phyloP scores from a whole-genome alignment of 92 coral and sea anemone species.

The Bergia puertoricense region DNA sequence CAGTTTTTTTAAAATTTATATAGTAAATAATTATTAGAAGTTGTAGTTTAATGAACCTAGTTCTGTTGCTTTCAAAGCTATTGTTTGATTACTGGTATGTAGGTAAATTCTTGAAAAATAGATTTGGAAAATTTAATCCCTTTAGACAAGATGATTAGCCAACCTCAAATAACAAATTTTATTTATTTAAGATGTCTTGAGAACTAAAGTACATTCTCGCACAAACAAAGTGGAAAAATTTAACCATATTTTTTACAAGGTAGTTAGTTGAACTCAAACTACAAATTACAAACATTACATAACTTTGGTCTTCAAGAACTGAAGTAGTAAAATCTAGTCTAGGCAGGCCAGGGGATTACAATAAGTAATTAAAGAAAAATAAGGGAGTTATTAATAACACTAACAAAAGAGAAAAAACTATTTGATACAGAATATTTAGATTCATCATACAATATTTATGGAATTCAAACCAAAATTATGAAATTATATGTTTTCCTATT shows the following conservation, averaged over 20 bases:
- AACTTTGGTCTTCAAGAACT: too few relatives aligned
- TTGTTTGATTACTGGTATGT: background rate
- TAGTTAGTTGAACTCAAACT: conserved; percentile 3
- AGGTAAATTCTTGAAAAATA: conserved; percentile 1
- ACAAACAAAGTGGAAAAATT: background rate
- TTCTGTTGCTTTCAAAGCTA: conserved; percentile 4
- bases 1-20: too few relatives aligned
- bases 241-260: conserved; percentile 4
- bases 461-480: too few relatives aligned
- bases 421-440: too few relatives aligned
- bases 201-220: background rate
- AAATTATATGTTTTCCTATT: too few relatives aligned
- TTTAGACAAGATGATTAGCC: background rate
- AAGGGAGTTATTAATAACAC: too few relatives aligned
- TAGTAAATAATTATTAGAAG: background rate
- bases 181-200: background rate
- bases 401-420: too few relatives aligned
- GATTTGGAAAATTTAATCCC: background rate
- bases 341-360: too few relatives aligned
- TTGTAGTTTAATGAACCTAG: background rate
- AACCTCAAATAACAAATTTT: background rate
- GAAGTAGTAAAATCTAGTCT: too few relatives aligned
- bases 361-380: too few relatives aligned
- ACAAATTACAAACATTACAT: background rate
- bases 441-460: too few relatives aligned